These are phyloP conservation scores for Nettapus auritus DNA, from an alignment of 2,113 vertebrate species.

Conservation along the genomic window DNA sequence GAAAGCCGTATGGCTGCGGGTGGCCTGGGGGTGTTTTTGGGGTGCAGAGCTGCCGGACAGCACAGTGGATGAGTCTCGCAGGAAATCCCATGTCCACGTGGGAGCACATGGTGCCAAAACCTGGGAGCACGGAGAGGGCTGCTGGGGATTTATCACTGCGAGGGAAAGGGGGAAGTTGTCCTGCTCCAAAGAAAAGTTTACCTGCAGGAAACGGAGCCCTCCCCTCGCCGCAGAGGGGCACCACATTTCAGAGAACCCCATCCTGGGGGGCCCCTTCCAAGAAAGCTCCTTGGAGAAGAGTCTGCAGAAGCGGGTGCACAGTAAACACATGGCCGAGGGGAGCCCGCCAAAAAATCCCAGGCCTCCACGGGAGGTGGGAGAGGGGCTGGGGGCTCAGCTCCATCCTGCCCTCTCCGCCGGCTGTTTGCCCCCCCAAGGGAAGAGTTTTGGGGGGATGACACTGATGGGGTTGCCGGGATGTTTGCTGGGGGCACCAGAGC, in stretches of 20 bases:
- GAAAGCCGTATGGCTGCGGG: too few species aligned
- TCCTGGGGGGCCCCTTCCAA: neutral
- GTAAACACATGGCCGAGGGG: neutral
- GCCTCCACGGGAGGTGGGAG: neutral
- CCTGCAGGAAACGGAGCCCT: neutral
- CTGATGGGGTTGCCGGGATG: neutral
- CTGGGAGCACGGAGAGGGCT: rapidly evolving
- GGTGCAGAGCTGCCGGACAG: neutral
- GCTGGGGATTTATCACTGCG: neutral
- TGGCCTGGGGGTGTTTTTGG: neutral
- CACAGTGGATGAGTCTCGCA: neutral
- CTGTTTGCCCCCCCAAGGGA: neutral
- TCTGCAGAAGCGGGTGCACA: neutral
- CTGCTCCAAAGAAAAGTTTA: rapidly evolving
- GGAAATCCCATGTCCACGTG: neutral
- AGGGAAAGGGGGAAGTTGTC: neutral
- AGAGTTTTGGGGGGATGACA: neutral
- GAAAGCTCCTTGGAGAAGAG: neutral
- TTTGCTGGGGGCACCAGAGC: neutral
- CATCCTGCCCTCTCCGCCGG: rapidly evolving
- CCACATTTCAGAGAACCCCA: rapidly evolving
- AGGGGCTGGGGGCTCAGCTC: neutral
- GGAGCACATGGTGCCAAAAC: rapidly evolving
- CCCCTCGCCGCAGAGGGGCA: neutral
- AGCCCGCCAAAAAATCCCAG: neutral